Base-by-base conservation (phyloP, 2,113 vertebrate genomes). In the Paraplagusia blochii region DNA sequence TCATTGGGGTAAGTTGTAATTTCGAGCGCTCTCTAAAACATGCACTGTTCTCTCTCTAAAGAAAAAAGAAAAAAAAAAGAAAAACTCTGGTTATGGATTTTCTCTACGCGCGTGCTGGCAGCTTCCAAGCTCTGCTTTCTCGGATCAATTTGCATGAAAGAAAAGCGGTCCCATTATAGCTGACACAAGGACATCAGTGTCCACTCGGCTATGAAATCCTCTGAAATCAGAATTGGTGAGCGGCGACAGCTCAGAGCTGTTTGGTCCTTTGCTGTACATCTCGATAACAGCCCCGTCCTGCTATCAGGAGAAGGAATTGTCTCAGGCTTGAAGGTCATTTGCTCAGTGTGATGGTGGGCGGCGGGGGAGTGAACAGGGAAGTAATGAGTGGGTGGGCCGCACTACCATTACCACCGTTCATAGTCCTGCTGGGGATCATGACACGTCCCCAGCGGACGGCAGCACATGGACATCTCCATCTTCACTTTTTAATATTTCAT, bases 401-500 rank as follows among this genome's bases (percentile, higher is more conserved):
- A 78, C 77, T 75, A 54, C 92, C 91, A 94, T 95, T 95, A 94
- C 90, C 90, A 91, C 91, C 91, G 91, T 89, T 76, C 92, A 89
- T 91, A 92, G 90, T 91, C 89, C 82, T 91, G 90, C 79, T 72
- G 79, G 68, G 70, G 93, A 95, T 95, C 93, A 93, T 94, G 93
- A 92, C 92, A 91, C 81, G 71, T 93, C 94, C 92, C 89, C 89
- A 92, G 89, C 88, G 91, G 92, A 95, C 94, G 92, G 90, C 87
- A 88, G 91, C 92, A 87, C 89, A 87, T 87, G 84, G 92, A 93
- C 93, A 90, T 92, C 91, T 94, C 93, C 93, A 92, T 94, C 93
- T 93, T 92, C 90, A 88, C 91, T 88, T 86, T 93, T 93, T 74
- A 95, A 96, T 96, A 93, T 94, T 93, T 92, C 88, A 93, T 44